Evolutionary conservation across 1,140 invertebrate species (phyloP).

Genomic region (Caenorhabditis inopinata): DNA sequence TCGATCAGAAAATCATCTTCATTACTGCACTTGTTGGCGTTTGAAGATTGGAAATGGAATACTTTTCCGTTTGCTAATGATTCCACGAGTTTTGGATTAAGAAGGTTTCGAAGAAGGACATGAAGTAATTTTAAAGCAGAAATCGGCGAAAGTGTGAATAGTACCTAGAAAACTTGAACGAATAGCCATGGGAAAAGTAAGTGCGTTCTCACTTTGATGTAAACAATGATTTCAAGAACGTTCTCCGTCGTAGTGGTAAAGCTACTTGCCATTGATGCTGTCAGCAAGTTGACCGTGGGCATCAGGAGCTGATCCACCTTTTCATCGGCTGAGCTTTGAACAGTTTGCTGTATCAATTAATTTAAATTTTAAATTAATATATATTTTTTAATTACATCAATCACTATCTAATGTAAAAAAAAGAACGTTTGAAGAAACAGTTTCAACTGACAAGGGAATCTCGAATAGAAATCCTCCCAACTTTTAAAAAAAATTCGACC

Average conservation of each 20-base stretch:
- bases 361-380: too few species aligned
- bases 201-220: not conserved
- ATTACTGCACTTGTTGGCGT: not conserved
- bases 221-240: not conserved
- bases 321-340: conserved; percentile 4
- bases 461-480: too few species aligned
- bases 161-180: not conserved
- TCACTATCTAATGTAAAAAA: too few species aligned
- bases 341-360: not conserved
- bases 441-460: too few species aligned
- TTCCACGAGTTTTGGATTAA: not conserved
- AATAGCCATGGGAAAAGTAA: not conserved
- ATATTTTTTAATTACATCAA: too few species aligned
- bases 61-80: not conserved
- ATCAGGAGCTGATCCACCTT: not conserved
- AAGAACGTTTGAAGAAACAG: too few species aligned
- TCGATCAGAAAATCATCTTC: not conserved
- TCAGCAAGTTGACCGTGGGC: not conserved
- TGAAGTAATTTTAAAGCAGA: not conserved
- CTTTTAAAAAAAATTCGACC: too few species aligned
- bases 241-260: not conserved
- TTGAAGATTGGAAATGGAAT: not conserved
- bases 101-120: not conserved
- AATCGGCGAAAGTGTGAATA: not conserved
- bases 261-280: not conserved